Percentiles rank a stretch among this genome's conserved stretches.
These are phyloP conservation scores for Pseudochirops cupreus DNA, from an alignment of 2,797 vertebrate genomes.

Conservation along the genomic window DNA sequence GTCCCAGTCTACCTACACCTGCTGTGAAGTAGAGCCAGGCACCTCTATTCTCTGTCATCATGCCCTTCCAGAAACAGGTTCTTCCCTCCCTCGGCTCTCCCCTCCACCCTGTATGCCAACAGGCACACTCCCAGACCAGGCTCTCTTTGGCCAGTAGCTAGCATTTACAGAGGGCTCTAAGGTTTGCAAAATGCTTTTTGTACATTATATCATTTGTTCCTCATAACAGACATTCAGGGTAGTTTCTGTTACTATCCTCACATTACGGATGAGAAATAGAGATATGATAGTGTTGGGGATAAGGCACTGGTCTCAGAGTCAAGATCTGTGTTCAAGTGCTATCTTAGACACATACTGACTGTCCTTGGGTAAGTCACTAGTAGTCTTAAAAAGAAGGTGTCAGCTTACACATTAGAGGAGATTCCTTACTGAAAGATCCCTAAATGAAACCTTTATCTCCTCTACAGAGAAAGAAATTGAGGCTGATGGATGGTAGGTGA, in stretches of 20 bases:
- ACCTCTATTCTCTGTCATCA: not conserved
- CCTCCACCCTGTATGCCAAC: not conserved
- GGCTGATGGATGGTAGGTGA: not conserved
- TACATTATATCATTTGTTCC: not conserved
- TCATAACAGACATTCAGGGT: not conserved
- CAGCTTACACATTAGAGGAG: not conserved
- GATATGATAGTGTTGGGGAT: not conserved
- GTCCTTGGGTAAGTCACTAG: not conserved
- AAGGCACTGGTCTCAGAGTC: not conserved
- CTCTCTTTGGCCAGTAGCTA: not conserved
- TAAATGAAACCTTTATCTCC: not conserved
- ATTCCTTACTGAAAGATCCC: not conserved
- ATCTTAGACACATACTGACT: not conserved
- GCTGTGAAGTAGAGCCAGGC: not conserved
- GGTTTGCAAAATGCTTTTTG: not conserved
- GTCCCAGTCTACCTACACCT: not conserved
- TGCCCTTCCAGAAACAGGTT: not conserved
- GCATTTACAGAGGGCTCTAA: not conserved
- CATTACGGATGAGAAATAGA: not conserved
- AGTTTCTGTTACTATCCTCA: not conserved
- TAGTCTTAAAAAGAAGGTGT: not conserved
- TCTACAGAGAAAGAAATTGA: not conserved
- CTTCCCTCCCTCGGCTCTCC: accelerated
- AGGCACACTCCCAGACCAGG: not conserved
- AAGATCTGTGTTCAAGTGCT: not conserved